Conservation (phyloP, 2,113 vertebrate species). For the Pantherophis guttatus region DNA sequence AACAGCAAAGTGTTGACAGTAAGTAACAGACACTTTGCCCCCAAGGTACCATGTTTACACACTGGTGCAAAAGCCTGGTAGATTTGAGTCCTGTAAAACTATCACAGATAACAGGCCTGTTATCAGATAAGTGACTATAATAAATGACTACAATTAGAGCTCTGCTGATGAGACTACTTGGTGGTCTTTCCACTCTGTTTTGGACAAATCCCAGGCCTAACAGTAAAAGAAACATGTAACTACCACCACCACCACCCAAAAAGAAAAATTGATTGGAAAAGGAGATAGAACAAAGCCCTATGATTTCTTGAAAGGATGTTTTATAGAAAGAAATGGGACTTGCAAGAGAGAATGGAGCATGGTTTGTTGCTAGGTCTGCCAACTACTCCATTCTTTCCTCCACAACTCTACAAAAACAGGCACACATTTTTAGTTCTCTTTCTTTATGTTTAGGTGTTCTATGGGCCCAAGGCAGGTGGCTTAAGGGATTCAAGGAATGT, state of each 20-base stretch:
- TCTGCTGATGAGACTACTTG: slow-evolving; percentile 76
- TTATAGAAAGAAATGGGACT: slow-evolving; percentile 20
- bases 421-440: background rate
- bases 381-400: background rate
- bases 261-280: background rate
- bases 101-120: slow-evolving; percentile 80
- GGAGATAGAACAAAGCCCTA: slow-evolving; percentile 51
- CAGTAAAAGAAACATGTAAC: slow-evolving; percentile 41
- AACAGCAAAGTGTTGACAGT: slow-evolving; percentile 80
- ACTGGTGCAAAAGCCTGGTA: slow-evolving; percentile 72
- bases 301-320: slow-evolving; percentile 33
- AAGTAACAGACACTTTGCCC: slow-evolving; percentile 75
- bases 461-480: background rate
- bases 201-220: slow-evolving; percentile 73
- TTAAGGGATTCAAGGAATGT: background rate
- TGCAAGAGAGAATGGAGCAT: background rate
- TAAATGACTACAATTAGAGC: slow-evolving; percentile 81
- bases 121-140: slow-evolving; percentile 90
- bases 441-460: background rate
- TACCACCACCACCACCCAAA: background rate
- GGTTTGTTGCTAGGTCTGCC: background rate
- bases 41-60: slow-evolving; percentile 76
- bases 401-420: background rate
- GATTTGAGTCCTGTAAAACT: slow-evolving; percentile 79
- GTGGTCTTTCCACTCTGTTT: slow-evolving; percentile 76